A percentile compares a stretch with the other conserved stretches of the same genome.
These are phyloP conservation scores for Thamnophis sirtalis DNA, from an alignment of 2,113 vertebrate species.

Conservation along the genomic window DNA sequence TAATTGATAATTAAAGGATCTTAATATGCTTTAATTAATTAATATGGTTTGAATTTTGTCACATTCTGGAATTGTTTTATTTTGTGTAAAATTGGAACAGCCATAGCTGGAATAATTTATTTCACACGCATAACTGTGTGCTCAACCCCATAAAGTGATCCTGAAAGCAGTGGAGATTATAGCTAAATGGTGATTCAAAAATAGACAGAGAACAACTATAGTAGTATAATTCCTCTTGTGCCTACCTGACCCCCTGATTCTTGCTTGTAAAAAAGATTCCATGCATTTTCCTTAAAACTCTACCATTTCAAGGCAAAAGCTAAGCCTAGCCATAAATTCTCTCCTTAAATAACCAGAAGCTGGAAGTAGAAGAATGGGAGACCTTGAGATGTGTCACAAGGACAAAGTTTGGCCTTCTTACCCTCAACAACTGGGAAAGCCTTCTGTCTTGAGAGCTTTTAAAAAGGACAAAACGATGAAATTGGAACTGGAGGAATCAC, in stretches of 20 bases:
- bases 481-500: neutral
- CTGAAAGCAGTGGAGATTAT: neutral
- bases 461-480: neutral
- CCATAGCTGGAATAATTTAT: neutral
- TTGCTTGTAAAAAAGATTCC: constrained; percentile 63
- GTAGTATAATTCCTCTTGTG: constrained; percentile 24
- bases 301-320: constrained; percentile 46
- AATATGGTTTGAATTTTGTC: neutral
- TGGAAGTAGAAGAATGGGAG: constrained; percentile 61
- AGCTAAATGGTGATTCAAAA: neutral
- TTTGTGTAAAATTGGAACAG: neutral
- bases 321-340: constrained; percentile 45
- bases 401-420: constrained; percentile 33
- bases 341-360: constrained; percentile 47
- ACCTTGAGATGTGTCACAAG: constrained; percentile 54
- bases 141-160: neutral
- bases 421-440: constrained; percentile 42
- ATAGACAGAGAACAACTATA: constrained; percentile 26
- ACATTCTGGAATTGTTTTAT: neutral
- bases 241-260: constrained; percentile 50
- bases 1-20: neutral
- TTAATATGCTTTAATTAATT: neutral
- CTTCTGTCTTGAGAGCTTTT: rapidly evolving
- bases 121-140: neutral
- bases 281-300: constrained; percentile 62